Percentiles rank a stretch among this genome's conserved stretches.
These are phyloP conservation scores for Trematomus loennbergii DNA, from an alignment of 2,113 vertebrate species.

Conservation along the genomic window DNA sequence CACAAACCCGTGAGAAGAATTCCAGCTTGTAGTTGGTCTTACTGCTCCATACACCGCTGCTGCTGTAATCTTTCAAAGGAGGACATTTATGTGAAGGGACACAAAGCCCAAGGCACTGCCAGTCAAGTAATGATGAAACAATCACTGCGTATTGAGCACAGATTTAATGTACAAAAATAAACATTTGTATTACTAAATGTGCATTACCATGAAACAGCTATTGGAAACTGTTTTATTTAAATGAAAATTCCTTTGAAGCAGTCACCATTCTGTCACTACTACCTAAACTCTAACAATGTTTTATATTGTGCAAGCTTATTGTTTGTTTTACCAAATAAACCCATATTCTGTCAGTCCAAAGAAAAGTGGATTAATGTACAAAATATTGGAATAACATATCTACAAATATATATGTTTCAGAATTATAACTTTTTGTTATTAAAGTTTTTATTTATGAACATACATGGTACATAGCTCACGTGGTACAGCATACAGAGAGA, in stretches of 20 bases:
- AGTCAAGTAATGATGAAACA: conserved; percentile 65
- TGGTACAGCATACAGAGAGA: too few relatives aligned
- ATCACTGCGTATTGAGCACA: conserved; percentile 40
- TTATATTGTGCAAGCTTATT: background rate
- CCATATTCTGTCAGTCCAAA: background rate
- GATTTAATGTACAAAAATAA: conserved; percentile 58
- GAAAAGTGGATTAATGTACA: background rate
- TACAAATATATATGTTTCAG: background rate
- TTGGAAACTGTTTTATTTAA: conserved; percentile 17
- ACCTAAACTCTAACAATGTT: background rate
- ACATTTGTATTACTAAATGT: conserved; percentile 31
- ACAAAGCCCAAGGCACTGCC: conserved; percentile 48
- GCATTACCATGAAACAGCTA: conserved; percentile 7
- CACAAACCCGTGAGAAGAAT: conserved; percentile 28
- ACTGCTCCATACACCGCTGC: conserved; percentile 26
- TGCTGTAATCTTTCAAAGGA: conserved; percentile 28
- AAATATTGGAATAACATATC: background rate
- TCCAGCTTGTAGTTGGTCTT: conserved; percentile 14
- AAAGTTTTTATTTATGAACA: too few relatives aligned
- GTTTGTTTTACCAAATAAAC: conserved; percentile 14
- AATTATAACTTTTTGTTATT: background rate
- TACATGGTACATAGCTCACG: too few relatives aligned
- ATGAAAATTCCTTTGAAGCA: conserved; percentile 30
- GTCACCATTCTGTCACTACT: conserved; percentile 19
- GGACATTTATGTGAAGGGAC: conserved; percentile 56